These are phyloP conservation scores for Pelmatolapia mariae DNA, from an alignment of 2,113 vertebrate genomes.

Conservation along the genomic window DNA sequence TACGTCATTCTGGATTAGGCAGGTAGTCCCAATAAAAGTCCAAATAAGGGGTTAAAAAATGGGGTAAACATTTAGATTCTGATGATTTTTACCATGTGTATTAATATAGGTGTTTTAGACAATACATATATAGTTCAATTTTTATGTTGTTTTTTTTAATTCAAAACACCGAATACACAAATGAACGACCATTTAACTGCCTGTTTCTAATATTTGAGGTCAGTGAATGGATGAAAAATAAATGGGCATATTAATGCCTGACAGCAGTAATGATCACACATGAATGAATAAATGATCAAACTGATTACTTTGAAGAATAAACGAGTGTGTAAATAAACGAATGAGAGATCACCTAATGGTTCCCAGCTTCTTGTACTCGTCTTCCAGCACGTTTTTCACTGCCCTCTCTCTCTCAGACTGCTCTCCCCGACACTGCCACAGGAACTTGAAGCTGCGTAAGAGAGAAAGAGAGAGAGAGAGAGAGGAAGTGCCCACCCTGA, in stretches of 20 bases:
- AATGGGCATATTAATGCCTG: neutral
- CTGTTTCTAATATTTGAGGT: neutral
- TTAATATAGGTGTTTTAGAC: neutral
- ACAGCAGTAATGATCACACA: neutral
- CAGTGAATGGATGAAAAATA: neutral
- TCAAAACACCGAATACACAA: neutral
- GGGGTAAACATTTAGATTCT: neutral
- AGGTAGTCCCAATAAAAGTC: neutral
- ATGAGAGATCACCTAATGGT: neutral
- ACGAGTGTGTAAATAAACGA: rapidly evolving
- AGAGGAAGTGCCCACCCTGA: neutral
- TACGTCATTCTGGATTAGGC: neutral
- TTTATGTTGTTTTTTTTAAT: neutral
- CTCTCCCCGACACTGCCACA: neutral
- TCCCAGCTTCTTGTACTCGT: constrained; percentile 18
- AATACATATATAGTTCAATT: neutral
- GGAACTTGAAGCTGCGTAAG: constrained; percentile 3
- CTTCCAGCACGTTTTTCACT: constrained; percentile 12
- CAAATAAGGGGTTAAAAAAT: neutral
- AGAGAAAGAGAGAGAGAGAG: neutral
- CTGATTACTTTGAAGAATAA: rapidly evolving
- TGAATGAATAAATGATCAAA: neutral
- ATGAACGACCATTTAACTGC: neutral
- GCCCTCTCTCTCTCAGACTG: neutral
- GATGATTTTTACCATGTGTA: neutral